These are phyloP conservation scores for Casuarius casuarius DNA, from an alignment of 2,113 vertebrate genomes.

Conservation along the genomic window DNA sequence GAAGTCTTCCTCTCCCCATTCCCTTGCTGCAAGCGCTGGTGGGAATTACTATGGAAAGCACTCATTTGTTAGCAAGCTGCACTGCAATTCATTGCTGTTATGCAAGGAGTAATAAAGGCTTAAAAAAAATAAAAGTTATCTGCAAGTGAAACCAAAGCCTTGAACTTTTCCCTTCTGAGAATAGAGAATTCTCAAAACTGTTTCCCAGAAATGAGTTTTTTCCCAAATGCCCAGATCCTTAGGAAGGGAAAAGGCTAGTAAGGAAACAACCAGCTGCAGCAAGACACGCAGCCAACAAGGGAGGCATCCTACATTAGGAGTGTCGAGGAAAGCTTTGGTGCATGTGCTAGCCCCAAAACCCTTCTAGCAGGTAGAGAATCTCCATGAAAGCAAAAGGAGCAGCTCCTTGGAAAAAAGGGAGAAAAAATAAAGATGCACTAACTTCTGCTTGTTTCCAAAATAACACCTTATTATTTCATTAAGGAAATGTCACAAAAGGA, in stretches of 20 bases:
- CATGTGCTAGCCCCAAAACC: not conserved
- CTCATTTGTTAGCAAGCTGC: no score
- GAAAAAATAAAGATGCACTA: not conserved
- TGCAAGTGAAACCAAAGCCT: not conserved
- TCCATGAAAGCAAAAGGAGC: not conserved
- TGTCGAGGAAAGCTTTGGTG: not conserved
- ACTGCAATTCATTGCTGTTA: not conserved
- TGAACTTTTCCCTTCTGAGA: not conserved
- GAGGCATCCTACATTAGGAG: not conserved
- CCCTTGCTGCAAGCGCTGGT: rapidly evolving
- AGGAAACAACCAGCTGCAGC: not conserved
- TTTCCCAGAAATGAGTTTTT: not conserved
- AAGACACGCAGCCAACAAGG: no score
- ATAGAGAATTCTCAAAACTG: not conserved
- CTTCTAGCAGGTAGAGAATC: not conserved
- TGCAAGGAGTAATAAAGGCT: not conserved
- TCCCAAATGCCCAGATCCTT: not conserved
- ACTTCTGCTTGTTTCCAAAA: not conserved
- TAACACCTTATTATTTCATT: no score
- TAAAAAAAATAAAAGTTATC: not conserved
- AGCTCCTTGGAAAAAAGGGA: not conserved
- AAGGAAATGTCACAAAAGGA: no score
- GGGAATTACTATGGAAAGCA: not conserved
- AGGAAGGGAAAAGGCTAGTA: not conserved
- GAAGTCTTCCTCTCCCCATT: not conserved